A percentile compares a stretch with the other conserved stretches of the same genome.
Evolutionary conservation across 1,140 invertebrate genomes (phyloP).

Genomic region (Pinna nobilis): DNA sequence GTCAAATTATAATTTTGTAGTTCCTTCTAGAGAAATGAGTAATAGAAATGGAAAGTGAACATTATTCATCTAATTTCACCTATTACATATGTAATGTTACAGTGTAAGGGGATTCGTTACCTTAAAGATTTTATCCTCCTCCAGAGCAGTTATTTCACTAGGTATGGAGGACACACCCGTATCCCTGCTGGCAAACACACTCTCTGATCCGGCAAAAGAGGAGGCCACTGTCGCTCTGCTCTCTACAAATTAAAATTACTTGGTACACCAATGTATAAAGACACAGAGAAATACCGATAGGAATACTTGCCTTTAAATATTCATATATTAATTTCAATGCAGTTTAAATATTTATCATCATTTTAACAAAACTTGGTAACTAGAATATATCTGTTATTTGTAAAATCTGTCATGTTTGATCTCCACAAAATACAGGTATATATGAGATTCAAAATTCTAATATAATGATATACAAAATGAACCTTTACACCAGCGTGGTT

Average conservation of each 20-base stretch:
- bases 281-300: not conserved
- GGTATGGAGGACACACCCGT: slow-evolving; percentile 56
- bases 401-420: too few relatives aligned
- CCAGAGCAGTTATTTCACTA: slow-evolving; percentile 46
- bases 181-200: slow-evolving; percentile 64
- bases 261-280: not conserved
- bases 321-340: not conserved
- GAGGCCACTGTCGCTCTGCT: slow-evolving; percentile 61
- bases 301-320: not conserved
- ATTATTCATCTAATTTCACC: not conserved
- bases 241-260: slow-evolving; percentile 49
- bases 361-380: too few relatives aligned
- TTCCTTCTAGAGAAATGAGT: too few relatives aligned
- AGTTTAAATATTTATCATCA: too few relatives aligned
- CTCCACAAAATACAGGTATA: too few relatives aligned
- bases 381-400: too few relatives aligned
- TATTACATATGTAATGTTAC: not conserved
- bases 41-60: too few relatives aligned
- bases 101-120: slow-evolving; percentile 6
- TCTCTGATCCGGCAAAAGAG: slow-evolving; percentile 61
- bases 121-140: slow-evolving; percentile 62
- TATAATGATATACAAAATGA: too few relatives aligned
- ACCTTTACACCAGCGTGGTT: too few relatives aligned
- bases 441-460: too few relatives aligned
- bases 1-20: too few relatives aligned